phyloP scores from a whole-genome alignment of 2,113 vertebrate species.

The Muntiacus muntjak region DNA sequence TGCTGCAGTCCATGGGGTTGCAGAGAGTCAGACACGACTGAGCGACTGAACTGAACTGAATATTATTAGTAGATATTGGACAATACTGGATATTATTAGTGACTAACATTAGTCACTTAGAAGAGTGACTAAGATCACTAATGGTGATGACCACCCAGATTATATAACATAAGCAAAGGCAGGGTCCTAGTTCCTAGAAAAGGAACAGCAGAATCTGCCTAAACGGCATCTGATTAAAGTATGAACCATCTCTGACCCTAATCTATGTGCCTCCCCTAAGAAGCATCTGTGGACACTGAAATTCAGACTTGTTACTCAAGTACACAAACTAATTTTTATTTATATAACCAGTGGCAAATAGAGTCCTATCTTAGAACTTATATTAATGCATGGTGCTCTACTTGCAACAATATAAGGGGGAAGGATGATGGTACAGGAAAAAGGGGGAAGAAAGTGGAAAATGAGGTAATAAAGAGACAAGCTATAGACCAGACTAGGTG shows the following conservation, averaged over 20 bases:
- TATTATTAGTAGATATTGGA: not conserved
- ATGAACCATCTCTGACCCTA: not conserved
- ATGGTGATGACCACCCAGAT: not conserved
- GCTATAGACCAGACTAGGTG: not conserved
- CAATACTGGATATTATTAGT: not conserved
- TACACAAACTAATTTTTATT: not conserved
- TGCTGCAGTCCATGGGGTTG: not conserved
- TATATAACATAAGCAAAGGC: not conserved
- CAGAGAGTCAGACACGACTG: not conserved
- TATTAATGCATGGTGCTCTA: not conserved
- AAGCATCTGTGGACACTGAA: not conserved
- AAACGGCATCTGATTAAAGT: not conserved
- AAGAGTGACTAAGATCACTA: not conserved
- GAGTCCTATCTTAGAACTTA: not conserved
- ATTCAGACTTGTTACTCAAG: not conserved
- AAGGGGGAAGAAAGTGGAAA: not conserved
- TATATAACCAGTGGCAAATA: not conserved
- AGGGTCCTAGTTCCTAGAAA: not conserved
- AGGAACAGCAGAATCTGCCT: not conserved
- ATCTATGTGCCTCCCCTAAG: not conserved
- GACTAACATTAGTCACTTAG: not conserved
- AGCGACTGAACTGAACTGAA: not conserved
- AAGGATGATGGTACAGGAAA: not conserved
- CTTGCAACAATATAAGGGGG: not conserved
- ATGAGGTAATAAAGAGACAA: not conserved